Evolutionary conservation across 1,140 invertebrate genomes (phyloP), one percentile per base, ranked within the genome.

Genomic region (Aphis gossypii): DNA sequence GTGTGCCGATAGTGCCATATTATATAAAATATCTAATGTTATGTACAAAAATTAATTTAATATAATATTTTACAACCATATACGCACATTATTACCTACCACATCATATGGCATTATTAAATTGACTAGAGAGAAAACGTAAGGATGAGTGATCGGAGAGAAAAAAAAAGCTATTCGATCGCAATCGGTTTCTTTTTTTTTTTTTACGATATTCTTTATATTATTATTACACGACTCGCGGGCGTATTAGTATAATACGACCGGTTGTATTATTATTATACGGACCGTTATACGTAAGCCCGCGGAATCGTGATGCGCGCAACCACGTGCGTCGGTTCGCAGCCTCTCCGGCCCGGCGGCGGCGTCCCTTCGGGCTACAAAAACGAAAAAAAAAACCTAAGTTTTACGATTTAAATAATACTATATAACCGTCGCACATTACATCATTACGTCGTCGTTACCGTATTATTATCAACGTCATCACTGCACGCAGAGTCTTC

Each of bases 151-250:
- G 11, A 46, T 46, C 14, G 48, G 3, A 51, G 18, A n/a, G 14
- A n/a, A 86, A 86, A 86, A 86, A 86, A 46, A 86, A 86, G 23
- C 84, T n/a, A 86, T 46, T 25, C 44, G 41, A 86, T 86, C 41
- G 84, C 84, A 30, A 46, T 84, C 44, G 44, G 44, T 46, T 86
- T 86, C 44, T 86, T 46, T 86, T 51, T 51, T n/a, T 38, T 41
- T 41, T 41, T 41, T 68, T 68, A 76, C 30, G 60, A 76, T 76
- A 76, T 76, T 76, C 30, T 30, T n/a, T 18, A 14, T 30, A 4
- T 5, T 76, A 4, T 5, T 76, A 68, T 68, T 18, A 68, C 60
- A 68, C 30, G 60, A 68, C 60, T 76, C 60, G 60, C 60, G n/a
- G 60, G 60, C 60, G 60, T 76, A n/a, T n/a, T 20, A 76, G 14